These are phyloP conservation scores for Squalus acanthias DNA, from an alignment of 2,797 vertebrate species.

Conservation along the genomic window DNA sequence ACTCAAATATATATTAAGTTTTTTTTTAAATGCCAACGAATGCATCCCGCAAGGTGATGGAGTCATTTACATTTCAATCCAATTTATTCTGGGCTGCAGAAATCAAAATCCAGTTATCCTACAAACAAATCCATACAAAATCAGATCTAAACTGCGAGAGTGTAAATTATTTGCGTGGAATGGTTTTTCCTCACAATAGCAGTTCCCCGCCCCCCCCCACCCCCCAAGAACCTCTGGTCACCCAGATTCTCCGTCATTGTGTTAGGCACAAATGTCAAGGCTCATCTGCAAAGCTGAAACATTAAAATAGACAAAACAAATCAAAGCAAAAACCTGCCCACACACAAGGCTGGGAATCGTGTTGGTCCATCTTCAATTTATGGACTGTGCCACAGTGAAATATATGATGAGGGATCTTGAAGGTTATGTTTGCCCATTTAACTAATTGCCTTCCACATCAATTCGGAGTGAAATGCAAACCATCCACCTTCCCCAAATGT, in stretches of 20 bases:
- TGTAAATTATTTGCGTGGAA: not conserved
- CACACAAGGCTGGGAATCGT: not conserved
- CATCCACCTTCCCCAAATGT: not conserved
- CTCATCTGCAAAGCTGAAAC: not conserved
- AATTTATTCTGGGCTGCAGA: not conserved
- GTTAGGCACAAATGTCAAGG: not conserved
- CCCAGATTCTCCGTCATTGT: not conserved
- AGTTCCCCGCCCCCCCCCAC: too few relatives aligned
- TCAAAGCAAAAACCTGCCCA: not conserved
- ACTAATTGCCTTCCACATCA: not conserved
- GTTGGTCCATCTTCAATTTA: not conserved
- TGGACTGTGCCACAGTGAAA: not conserved
- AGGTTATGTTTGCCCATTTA: not conserved
- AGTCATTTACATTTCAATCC: not conserved
- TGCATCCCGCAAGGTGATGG: too few relatives aligned
- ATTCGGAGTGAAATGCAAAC: not conserved
- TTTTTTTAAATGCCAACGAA: not conserved
- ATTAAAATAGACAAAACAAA: not conserved
- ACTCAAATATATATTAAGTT: not conserved
- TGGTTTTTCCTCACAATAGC: too few relatives aligned
- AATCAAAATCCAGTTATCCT: not conserved
- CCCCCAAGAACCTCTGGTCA: not conserved
- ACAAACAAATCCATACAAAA: not conserved
- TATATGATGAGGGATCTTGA: not conserved
- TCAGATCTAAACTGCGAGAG: not conserved